Percentiles rank a stretch among this genome's conserved stretches.
Evolutionary conservation across 2,113 vertebrate species (phyloP).

Genomic region (Fulica atra): DNA sequence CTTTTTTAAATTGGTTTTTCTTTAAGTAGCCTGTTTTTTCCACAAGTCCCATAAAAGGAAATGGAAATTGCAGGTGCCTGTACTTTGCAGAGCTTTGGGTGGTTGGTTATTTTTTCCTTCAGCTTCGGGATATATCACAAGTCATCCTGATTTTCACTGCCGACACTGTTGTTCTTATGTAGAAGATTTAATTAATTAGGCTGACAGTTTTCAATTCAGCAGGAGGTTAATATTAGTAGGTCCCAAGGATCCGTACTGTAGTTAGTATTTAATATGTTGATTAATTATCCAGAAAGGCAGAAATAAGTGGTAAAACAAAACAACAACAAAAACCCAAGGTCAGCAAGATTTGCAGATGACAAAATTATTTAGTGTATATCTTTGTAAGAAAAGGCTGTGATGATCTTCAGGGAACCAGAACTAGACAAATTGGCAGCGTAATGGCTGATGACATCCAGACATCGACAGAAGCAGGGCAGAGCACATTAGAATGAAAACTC

Average conservation of each 20-base stretch:
- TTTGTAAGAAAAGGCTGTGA: background rate
- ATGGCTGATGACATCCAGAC: background rate
- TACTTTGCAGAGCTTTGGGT: background rate
- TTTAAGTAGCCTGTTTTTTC: background rate
- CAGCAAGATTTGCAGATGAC: constrained; percentile 40
- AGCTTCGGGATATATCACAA: background rate
- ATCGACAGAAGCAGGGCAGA: constrained; percentile 18
- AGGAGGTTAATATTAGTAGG: background rate
- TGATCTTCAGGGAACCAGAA: constrained; percentile 15
- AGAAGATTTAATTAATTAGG: constrained; percentile 6
- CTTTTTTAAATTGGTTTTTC: background rate
- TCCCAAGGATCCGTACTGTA: constrained; percentile 16
- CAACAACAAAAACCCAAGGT: background rate
- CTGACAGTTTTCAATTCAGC: constrained; percentile 11
- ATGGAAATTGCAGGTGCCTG: background rate
- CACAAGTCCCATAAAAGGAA: background rate
- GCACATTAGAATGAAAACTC: background rate
- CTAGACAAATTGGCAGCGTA: constrained; percentile 25
- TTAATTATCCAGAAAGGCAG: constrained; percentile 45
- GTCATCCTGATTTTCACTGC: background rate
- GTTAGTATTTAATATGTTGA: constrained; percentile 17
- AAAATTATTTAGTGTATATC: constrained; percentile 21
- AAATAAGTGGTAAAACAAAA: constrained; percentile 10
- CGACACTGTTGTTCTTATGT: background rate
- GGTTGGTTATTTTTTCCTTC: background rate